Evolutionary conservation across 2,888 invertebrate genomes (phyloP).

Genomic region (Amphipyra berbera): DNA sequence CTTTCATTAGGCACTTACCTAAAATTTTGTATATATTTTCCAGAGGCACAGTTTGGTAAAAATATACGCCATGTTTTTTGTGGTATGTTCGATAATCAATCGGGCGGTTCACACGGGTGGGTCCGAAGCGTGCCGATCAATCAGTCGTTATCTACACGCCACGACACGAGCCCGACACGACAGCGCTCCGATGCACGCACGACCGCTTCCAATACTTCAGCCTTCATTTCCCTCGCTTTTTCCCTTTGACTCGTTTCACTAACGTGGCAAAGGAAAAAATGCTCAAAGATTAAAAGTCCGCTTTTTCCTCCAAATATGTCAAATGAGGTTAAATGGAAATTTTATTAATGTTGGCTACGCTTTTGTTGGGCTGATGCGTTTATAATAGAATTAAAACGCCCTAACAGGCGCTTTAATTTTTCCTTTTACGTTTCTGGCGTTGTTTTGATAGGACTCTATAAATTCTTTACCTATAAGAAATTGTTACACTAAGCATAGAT

Average conservation of each 20-base stretch:
- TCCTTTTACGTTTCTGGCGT: conserved; percentile 16
- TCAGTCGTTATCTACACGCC: conserved; percentile 58
- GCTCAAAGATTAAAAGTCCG: conserved; percentile 43
- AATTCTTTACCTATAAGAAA: too few species aligned
- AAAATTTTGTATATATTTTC: conserved; percentile 1
- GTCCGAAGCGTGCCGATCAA: conserved; percentile 54
- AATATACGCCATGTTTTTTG: conserved; percentile 27
- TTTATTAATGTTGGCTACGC: conserved; percentile 40
- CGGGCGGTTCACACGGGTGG: conserved; percentile 38
- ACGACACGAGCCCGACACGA: conserved; percentile 50
- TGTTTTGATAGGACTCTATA: too few species aligned
- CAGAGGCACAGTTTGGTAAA: background rate
- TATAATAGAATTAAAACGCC: conserved; percentile 18
- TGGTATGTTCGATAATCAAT: conserved; percentile 49
- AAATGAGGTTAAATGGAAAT: conserved; percentile 51
- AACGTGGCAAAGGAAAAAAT: conserved; percentile 37
- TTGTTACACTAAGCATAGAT: too few species aligned
- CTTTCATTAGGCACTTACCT: conserved; percentile 4
- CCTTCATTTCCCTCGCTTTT: conserved; percentile 36
- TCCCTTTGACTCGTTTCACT: conserved; percentile 38
- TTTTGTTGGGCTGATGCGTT: conserved; percentile 32
- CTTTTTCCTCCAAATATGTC: conserved; percentile 45
- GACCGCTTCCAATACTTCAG: conserved; percentile 37
- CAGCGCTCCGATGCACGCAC: conserved; percentile 30
- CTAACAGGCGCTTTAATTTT: conserved; percentile 22